A percentile compares a stretch with the other conserved stretches of the same genome.
Conservation (phyloP, 2,888 invertebrate species). For the Megamerina dolium region DNA sequence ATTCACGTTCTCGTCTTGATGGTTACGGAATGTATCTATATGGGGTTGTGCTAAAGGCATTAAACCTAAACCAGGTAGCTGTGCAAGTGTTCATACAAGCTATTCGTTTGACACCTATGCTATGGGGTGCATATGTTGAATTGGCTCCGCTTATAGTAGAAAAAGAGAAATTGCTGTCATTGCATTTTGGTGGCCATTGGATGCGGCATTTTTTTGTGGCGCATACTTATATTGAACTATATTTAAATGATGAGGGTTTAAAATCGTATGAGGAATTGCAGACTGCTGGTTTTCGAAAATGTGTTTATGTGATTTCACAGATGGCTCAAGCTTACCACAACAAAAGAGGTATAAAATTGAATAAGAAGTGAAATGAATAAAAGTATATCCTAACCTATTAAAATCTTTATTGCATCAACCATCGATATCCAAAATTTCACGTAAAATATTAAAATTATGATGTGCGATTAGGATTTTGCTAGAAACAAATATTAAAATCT, state of each 20-base stretch:
- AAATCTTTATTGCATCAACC: no score
- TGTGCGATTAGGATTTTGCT: no score
- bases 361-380: no score
- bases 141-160: conserved; percentile 78
- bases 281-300: conserved; percentile 75
- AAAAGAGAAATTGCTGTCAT: conserved; percentile 64
- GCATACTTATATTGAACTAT: conserved; percentile 82
- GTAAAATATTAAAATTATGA: no score
- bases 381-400: no score
- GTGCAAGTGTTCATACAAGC: conserved; percentile 73
- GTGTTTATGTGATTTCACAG: conserved; percentile 85
- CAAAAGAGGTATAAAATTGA: conserved; percentile 62
- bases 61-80: conserved; percentile 75
- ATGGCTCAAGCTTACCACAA: conserved; percentile 91
- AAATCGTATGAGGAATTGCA: conserved; percentile 73
- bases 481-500: no score
- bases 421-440: no score
- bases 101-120: conserved; percentile 70
- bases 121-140: conserved; percentile 96
- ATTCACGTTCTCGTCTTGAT: conserved; percentile 63
- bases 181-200: conserved; percentile 82
- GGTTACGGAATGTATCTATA: conserved; percentile 84
- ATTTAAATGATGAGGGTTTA: conserved; percentile 83
- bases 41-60: conserved; percentile 82
- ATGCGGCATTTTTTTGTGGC: conserved; percentile 89